Base-by-base conservation (phyloP, 2,888 invertebrate genomes). In the Antheraea yamamai region DNA sequence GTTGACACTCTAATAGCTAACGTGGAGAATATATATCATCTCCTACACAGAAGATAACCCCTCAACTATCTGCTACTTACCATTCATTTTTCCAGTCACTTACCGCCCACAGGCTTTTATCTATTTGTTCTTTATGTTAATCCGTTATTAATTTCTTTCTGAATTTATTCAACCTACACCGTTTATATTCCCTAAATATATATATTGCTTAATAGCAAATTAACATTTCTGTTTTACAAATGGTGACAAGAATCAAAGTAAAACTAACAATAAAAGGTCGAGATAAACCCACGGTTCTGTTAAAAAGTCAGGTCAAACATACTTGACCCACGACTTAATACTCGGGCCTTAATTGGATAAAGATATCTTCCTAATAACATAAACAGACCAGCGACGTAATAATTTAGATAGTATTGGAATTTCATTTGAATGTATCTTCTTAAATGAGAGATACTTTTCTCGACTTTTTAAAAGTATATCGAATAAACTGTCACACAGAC, bases 211-310 rank as follows among this genome's bases (percentile, higher is more conserved):
- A 66, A 16, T 66, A 30, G 26, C 64, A 66, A 66, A 30, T 66
- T 66, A 66, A 30, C 30, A 23, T 23, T 61, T n/a, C 12, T 23
- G 23, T n/a, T 61, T 61, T 61, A 61, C 64, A 30, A 66, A 66
- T 66, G 64, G 20, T 16, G 30, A 30, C 64, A 66, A 66, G 30
- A 66, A 30, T 66, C 6, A 4, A n/a, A n/a, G 26, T 61, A 4
- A 66, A 66, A 26, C 30, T 10, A 30, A 30, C 64, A 66, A 14
- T 66, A 30, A 66, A 66, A 66, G 64, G 64, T 66, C 64, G 30
- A 66, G 64, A 66, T 30, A 66, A 66, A 66, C 64, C 64, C 64
- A 66, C 64, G 64, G 64, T 66, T 66, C 16, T 66, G 30, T 66
- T 66, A 66, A 66, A 66, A 66, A 66, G 64, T 66, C 64, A 16